These are phyloP conservation scores for Hypsopygia costalis DNA, from an alignment of 2,888 invertebrate genomes.

Conservation along the genomic window DNA sequence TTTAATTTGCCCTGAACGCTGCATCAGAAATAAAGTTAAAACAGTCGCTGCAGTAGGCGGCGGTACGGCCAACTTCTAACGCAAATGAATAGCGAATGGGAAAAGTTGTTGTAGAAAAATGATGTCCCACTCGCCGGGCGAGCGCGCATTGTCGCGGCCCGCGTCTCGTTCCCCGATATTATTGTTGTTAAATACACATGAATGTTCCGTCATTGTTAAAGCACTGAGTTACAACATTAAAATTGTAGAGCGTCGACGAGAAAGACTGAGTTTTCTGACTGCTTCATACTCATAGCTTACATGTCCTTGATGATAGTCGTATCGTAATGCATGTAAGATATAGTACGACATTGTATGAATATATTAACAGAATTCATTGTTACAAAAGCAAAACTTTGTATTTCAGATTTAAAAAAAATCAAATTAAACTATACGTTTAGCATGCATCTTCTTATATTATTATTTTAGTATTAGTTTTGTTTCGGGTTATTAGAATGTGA, in stretches of 20 bases:
- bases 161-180: slow-evolving; percentile 53
- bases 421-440: too few relatives aligned
- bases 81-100: slow-evolving; percentile 80
- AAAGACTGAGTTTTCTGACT: background rate
- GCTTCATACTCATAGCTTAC: too few relatives aligned
- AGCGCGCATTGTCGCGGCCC: slow-evolving; percentile 53
- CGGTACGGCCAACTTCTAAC: slow-evolving; percentile 75
- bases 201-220: slow-evolving; percentile 36
- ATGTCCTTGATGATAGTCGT: background rate
- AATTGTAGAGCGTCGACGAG: slow-evolving; percentile 7
- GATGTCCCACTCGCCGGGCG: slow-evolving; percentile 66
- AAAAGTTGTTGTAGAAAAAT: slow-evolving; percentile 78
- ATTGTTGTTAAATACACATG: slow-evolving; percentile 65
- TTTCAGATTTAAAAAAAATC: too few relatives aligned
- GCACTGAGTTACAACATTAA: slow-evolving; percentile 11
- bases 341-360: too few relatives aligned
- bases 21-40: slow-evolving; percentile 81
- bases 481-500: too few relatives aligned
- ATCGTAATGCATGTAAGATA: too few relatives aligned
- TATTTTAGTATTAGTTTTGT: too few relatives aligned
- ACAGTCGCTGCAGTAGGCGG: slow-evolving; percentile 76
- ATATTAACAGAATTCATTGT: too few relatives aligned
- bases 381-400: too few relatives aligned
- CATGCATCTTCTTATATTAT: too few relatives aligned
- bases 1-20: slow-evolving; percentile 80